Conservation (phyloP, 2,888 invertebrate genomes). For the Thecocarcelia acutangulata region DNA sequence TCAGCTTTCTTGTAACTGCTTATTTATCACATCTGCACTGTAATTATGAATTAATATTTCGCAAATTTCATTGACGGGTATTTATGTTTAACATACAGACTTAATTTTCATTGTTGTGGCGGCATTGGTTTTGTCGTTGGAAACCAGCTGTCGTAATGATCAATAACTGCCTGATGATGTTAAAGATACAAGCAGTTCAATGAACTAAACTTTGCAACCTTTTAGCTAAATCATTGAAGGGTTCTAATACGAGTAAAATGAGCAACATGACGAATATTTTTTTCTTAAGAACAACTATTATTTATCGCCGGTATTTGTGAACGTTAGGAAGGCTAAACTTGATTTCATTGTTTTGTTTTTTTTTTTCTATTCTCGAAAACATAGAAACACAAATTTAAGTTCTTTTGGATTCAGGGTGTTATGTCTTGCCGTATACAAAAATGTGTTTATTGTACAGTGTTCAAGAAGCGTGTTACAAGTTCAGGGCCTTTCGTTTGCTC, state of each 20-base stretch:
- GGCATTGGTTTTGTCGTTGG: conserved; percentile 49
- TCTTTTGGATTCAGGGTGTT: too few species aligned
- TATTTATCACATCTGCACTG: too few species aligned
- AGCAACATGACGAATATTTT: background rate
- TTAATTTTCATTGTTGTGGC: conserved; percentile 52
- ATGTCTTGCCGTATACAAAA: too few species aligned
- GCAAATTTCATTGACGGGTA: too few species aligned
- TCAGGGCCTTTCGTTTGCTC: conserved; percentile 15
- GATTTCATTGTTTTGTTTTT: too few species aligned
- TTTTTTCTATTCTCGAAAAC: too few species aligned
- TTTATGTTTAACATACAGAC: conserved; percentile 10
- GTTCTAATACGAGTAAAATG: background rate
- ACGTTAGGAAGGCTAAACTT: too few species aligned
- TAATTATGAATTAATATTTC: too few species aligned
- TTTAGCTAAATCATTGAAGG: conserved; percentile 4
- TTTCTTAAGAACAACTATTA: too few species aligned
- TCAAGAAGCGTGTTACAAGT: conserved; percentile 14
- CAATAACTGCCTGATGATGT: conserved; percentile 21
- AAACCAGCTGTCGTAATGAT: conserved; percentile 48
- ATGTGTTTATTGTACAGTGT: background rate
- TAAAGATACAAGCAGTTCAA: conserved; percentile 41
- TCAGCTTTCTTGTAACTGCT: too few species aligned
- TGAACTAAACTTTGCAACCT: conserved; percentile 45
- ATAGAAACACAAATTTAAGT: too few species aligned
- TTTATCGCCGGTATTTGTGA: background rate